A percentile compares a stretch with the other conserved stretches of the same genome.
phyloP scores from a whole-genome alignment of 2,113 vertebrate genomes.

The Myanophis thanlyinensis region DNA sequence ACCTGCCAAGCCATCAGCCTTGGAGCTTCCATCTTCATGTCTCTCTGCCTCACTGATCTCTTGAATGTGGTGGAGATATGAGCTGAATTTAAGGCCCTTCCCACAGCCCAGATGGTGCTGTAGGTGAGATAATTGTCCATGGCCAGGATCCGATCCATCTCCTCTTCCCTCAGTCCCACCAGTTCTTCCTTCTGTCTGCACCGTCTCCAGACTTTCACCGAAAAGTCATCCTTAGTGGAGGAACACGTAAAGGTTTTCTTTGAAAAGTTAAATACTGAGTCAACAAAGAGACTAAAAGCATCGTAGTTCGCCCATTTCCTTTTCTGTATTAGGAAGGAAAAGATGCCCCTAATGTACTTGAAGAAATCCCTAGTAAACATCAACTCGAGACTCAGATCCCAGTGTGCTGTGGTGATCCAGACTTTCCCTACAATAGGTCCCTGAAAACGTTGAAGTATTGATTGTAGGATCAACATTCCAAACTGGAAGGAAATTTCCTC shows the following conservation, averaged over 20 bases:
- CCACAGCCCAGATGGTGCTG: neutral
- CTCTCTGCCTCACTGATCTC: neutral
- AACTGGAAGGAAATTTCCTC: neutral
- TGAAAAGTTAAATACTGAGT: neutral
- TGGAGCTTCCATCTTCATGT: neutral
- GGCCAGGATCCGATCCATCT: neutral
- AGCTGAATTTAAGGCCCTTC: neutral
- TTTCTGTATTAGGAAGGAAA: neutral
- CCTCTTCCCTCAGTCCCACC: neutral
- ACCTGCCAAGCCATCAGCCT: neutral
- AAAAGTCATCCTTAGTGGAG: neutral
- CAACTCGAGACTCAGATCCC: neutral
- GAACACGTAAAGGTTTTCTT: neutral
- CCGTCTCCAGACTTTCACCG: neutral
- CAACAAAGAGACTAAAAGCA: neutral
- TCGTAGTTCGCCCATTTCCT: neutral
- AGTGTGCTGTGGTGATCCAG: neutral
- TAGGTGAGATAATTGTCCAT: neutral
- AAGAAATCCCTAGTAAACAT: neutral
- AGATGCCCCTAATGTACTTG: neutral
- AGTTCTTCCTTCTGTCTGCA: neutral
- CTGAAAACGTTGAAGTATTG: neutral
- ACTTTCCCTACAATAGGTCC: neutral
- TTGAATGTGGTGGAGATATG: neutral
- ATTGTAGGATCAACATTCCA: neutral